Evolutionary conservation across 2,113 vertebrate genomes (phyloP).

Genomic region (Myodes glareolus): DNA sequence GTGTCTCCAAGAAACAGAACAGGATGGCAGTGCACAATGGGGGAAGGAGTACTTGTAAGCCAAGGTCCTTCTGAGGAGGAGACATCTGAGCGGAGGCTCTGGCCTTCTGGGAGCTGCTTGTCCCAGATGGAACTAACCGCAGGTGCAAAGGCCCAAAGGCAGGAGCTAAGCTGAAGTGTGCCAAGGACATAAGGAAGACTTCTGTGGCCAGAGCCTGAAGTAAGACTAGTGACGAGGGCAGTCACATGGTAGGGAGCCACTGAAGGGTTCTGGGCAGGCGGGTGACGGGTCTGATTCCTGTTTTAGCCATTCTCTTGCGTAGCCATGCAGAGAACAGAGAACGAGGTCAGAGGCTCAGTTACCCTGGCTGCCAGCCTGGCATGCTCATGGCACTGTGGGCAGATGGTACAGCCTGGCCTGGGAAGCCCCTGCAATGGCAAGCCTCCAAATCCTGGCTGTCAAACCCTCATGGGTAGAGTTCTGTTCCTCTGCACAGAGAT

Average conservation of each 20-base stretch:
- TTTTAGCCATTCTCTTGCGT: neutral
- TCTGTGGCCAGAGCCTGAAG: neutral
- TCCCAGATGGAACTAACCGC: neutral
- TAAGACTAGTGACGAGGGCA: neutral
- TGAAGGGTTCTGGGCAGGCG: neutral
- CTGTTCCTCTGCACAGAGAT: no score
- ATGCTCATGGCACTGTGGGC: neutral
- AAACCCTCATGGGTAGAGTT: neutral
- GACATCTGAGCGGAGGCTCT: neutral
- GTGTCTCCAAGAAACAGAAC: neutral
- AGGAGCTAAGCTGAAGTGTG: neutral
- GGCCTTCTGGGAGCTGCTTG: neutral
- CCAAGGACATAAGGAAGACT: constrained; percentile 41
- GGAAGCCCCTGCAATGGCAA: neutral
- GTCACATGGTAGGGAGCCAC: neutral
- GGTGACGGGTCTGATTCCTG: neutral
- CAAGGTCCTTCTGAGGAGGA: neutral
- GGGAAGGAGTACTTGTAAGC: neutral
- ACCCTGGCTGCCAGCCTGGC: neutral
- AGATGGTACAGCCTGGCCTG: neutral
- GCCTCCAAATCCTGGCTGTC: neutral
- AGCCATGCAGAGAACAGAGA: neutral
- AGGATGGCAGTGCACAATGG: neutral
- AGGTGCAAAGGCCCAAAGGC: constrained; percentile 50
- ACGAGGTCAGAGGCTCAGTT: neutral